Evolutionary conservation across 2,888 invertebrate genomes (phyloP), one percentile per base, ranked within the genome.

Genomic region (Pogonocherus hispidulus): DNA sequence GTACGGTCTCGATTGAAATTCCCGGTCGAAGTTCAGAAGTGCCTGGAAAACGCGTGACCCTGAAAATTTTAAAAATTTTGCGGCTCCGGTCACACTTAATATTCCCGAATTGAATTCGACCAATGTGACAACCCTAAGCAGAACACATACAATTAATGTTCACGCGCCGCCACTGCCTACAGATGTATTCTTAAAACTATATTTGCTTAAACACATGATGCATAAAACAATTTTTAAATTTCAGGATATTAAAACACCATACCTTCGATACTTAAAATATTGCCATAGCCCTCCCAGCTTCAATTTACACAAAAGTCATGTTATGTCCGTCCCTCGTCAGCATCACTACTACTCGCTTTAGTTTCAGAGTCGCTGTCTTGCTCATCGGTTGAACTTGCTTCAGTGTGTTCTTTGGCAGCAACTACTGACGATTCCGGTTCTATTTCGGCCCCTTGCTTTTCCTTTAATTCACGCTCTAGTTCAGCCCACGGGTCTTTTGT

Each of bases 401-500:
- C 41, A 19, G 37, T 46, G 5, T 9, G 18, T 18, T 9, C 8
- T 23, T 62, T 16, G 3, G 5, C 18, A 1, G 16, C 51, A 49
- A 14, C 9, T 11, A 16, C 23, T 22, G 4, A 6, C n/a, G n/a
- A n/a, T 9, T 49, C 65, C n/a, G 35, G 35, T 32, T 37, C 19
- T 11, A 35, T 54, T 57, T 19, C 35, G 8, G 23, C 27, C 37
- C 65, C 27, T 8, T 55, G 22, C 35, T 70, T 55, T 56, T 66
- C 54, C 60, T 70, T 66, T 49, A 72, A 52, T 1, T 67, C 44
- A 23, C 41, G 56, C 66, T 72, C 67, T 46, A 72, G 49, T 4
- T 69, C 63, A 22, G 64, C 60, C 74, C 74, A 74, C 2, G 74
- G 74, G 41, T 74, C 66, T 20, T 52, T 22, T n/a, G 44, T 27